Conservation (phyloP, 1,140 invertebrate species). For the Ostrea denselamellosa region DNA sequence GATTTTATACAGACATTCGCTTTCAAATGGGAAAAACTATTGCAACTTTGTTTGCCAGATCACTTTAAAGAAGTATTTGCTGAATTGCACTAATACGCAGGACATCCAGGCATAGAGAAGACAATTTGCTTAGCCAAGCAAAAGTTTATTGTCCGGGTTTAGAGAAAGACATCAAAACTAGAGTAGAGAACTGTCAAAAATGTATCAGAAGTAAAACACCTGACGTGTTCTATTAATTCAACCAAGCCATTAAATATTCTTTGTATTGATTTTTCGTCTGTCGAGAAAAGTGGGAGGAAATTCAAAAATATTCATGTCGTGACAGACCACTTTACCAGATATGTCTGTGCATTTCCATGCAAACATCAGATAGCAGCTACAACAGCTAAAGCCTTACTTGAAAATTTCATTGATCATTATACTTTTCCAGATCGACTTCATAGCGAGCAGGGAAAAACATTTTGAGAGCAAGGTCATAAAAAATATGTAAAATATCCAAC, state of each 20-base stretch:
- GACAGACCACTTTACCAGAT: conserved; percentile 38
- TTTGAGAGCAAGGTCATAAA: conserved; percentile 48
- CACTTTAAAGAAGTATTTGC: conserved; percentile 37
- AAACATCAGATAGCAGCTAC: neutral
- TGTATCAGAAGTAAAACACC: neutral
- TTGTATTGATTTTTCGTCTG: conserved; percentile 25
- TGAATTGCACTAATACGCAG: conserved; percentile 8
- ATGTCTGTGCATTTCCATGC: neutral
- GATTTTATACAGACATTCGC: neutral
- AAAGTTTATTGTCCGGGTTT: conserved; percentile 7
- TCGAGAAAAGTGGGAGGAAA: neutral
- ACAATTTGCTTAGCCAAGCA: neutral
- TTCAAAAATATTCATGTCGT: conserved; percentile 27
- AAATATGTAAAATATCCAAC: too few relatives aligned
- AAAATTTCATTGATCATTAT: conserved; percentile 45
- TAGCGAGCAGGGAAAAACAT: conserved; percentile 44
- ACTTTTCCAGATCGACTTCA: conserved; percentile 47
- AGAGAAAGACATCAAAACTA: conserved; percentile 37
- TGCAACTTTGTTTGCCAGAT: conserved; percentile 21
- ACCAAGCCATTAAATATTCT: neutral
- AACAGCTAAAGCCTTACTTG: conserved; percentile 33
- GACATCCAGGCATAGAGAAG: conserved; percentile 16
- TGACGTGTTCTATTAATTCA: neutral
- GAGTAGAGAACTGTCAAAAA: neutral
- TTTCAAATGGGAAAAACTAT: conserved; percentile 6